Evolutionary conservation across 2,888 invertebrate genomes (phyloP).

Genomic region (Tinea trinotella): DNA sequence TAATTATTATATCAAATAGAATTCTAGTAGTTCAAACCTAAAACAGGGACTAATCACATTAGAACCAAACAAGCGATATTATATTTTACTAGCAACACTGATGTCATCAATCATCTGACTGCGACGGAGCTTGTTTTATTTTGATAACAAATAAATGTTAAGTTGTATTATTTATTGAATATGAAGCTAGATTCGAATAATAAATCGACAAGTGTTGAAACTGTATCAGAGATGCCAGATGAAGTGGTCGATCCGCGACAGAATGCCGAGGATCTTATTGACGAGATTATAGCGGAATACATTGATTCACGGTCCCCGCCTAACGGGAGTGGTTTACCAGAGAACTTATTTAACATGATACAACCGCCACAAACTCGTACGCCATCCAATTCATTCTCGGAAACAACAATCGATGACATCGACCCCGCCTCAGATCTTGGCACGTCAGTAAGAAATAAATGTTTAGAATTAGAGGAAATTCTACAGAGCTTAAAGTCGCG

Average conservation of each 20-base stretch:
- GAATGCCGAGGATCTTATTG: slow-evolving; percentile 64
- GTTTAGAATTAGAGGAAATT: slow-evolving; percentile 64
- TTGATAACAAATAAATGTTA: slow-evolving; percentile 36
- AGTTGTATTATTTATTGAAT: slow-evolving; percentile 7
- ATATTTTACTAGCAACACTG: slow-evolving; percentile 33
- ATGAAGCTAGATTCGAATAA: slow-evolving; percentile 69
- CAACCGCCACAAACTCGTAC: slow-evolving; percentile 61
- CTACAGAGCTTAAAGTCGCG: slow-evolving; percentile 64
- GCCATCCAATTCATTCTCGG: slow-evolving; percentile 61
- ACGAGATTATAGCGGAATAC: slow-evolving; percentile 64
- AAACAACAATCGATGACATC: slow-evolving; percentile 59
- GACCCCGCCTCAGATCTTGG: slow-evolving; percentile 65
- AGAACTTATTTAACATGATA: slow-evolving; percentile 53
- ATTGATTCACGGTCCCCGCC: slow-evolving; percentile 54
- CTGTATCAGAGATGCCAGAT: slow-evolving; percentile 54
- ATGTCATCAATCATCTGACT: slow-evolving; percentile 56
- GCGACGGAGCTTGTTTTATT: slow-evolving; percentile 47
- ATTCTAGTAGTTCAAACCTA: too few relatives aligned
- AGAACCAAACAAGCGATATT: too few relatives aligned
- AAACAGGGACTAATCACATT: too few relatives aligned
- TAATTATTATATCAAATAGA: too few relatives aligned
- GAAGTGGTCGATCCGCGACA: slow-evolving; percentile 58
- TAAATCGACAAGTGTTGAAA: slow-evolving; percentile 60
- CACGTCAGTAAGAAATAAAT: slow-evolving; percentile 63
- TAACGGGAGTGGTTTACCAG: slow-evolving; percentile 43